phyloP scores from a whole-genome alignment of 2,888 invertebrate species.

The Antheraea yamamai region DNA sequence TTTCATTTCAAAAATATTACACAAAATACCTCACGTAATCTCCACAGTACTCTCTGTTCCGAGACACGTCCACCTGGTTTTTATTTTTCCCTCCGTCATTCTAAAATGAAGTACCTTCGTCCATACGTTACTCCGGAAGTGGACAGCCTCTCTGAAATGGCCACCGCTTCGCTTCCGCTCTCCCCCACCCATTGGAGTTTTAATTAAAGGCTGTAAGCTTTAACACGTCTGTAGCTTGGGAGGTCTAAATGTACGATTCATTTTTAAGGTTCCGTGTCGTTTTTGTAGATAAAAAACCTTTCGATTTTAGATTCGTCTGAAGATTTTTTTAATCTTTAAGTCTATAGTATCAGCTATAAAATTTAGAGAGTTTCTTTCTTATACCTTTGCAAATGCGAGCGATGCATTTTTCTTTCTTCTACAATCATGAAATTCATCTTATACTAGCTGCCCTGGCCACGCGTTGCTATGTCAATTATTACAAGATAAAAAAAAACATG shows the following conservation, averaged over 20 bases:
- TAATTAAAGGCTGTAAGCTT: slow-evolving; percentile 79
- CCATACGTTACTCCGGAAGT: slow-evolving; percentile 71
- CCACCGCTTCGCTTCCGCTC: slow-evolving; percentile 53
- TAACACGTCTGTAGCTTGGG: slow-evolving; percentile 70
- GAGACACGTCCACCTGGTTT: slow-evolving; percentile 59
- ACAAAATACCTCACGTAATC: slow-evolving; percentile 22
- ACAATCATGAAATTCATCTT: background rate
- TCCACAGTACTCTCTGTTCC: slow-evolving; percentile 46
- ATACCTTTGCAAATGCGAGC: too few species aligned
- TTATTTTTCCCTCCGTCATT: slow-evolving; percentile 71
- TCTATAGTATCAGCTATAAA: background rate
- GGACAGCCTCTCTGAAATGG: slow-evolving; percentile 69
- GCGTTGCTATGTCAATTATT: too few species aligned
- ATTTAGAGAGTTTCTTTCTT: too few species aligned
- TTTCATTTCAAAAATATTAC: too few species aligned
- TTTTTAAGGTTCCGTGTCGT: slow-evolving; percentile 19
- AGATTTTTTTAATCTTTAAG: background rate
- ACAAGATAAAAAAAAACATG: too few species aligned
- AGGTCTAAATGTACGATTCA: slow-evolving; percentile 53
- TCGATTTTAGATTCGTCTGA: background rate
- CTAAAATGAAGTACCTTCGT: slow-evolving; percentile 74
- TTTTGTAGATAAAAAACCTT: slow-evolving; percentile 24
- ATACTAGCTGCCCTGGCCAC: background rate
- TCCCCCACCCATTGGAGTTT: slow-evolving; percentile 51
- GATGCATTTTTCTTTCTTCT: too few species aligned